Conservation (phyloP, 2,888 invertebrate genomes). For the Neelides folsomi region DNA sequence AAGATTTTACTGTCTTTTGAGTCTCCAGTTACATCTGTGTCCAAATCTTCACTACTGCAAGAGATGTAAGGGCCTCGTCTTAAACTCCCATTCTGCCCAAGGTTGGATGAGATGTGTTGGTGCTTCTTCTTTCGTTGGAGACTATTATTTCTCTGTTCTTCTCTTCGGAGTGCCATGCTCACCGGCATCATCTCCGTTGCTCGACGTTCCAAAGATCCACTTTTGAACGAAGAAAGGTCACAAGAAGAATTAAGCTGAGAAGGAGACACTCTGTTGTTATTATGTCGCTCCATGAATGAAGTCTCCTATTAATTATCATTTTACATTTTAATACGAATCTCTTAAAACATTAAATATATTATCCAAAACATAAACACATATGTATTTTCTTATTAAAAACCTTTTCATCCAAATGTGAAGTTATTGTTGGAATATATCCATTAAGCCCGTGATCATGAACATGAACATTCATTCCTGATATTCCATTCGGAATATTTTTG, state of each 20-base stretch:
- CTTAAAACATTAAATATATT: no score
- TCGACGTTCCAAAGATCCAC: conserved; percentile 9
- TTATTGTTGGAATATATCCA: conserved; percentile 31
- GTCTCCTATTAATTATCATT: no score
- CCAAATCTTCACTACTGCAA: conserved; percentile 32
- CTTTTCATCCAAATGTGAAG: conserved; percentile 32
- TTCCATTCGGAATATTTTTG: conserved; percentile 27
- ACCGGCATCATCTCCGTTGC: conserved; percentile 28
- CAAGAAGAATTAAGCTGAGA: conserved; percentile 26
- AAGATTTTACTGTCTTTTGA: conserved; percentile 30
- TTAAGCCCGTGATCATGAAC: conserved; percentile 17
- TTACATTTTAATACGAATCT: no score
- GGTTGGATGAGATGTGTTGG: conserved; percentile 9
- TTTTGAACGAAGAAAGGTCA: conserved; percentile 22
- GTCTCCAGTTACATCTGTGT: conserved; percentile 21
- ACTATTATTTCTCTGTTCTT: conserved; percentile 25
- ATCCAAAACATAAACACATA: no score
- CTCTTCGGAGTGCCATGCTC: conserved; percentile 6
- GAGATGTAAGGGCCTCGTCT: conserved; percentile 29
- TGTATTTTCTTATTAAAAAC: conserved; percentile 10
- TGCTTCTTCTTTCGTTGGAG: conserved; percentile 28
- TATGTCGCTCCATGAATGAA: conserved; percentile 51
- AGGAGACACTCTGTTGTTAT: conserved; percentile 45
- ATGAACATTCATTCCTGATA: conserved; percentile 17
- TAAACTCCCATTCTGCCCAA: conserved; percentile 19